Base-by-base conservation (phyloP, 2,888 invertebrate species). In the Drosophila yooni region DNA sequence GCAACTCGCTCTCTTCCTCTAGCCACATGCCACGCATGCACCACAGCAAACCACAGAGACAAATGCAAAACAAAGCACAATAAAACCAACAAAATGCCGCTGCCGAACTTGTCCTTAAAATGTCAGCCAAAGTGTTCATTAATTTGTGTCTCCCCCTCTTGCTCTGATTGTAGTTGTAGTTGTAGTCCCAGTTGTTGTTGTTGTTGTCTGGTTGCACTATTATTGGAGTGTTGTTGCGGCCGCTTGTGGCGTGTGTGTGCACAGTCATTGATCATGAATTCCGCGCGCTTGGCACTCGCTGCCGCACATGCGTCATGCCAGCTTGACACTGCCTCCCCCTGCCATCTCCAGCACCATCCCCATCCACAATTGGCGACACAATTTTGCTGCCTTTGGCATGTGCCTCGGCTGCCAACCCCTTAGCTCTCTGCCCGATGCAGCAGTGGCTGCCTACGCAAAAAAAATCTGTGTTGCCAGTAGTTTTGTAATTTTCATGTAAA, bases 401-500 rank as follows among this genome's bases (percentile, higher is more conserved):
- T 84, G 83, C 83, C 76, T 66, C 64, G 48, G 50, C 34, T 48
- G 34, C 48, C n/a, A 27, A 27, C 54, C 10, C 63, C 58, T 18
- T 25, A 18, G 40, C 3, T 21, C 27, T 31, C 29, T 38, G 36
- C 53, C 43, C 46, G 36, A 7, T 10, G 13, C 29, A 33, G 40
- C 53, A 34, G 59, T 29, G 34, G 57, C 69, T 46, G 54, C 88
- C 85, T 86, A 85, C 88, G 88, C 84, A 88, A 70, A 74, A 65
- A 60, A 69, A 81, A 81, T 66, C 72, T 69, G 66, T 74, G 61
- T 77, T 82, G 88, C 87, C 88, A 88, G 88, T 88, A 88, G 88
- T 88, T 79, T 89, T 88, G 88, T 88, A 88, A 88, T 86, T 89
- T 88, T 88, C 88, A 89, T 88, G 88, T 88, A 88, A 86, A 89